Base-by-base conservation (phyloP, 2,113 vertebrate species). In the Acrocephalus kingi region DNA sequence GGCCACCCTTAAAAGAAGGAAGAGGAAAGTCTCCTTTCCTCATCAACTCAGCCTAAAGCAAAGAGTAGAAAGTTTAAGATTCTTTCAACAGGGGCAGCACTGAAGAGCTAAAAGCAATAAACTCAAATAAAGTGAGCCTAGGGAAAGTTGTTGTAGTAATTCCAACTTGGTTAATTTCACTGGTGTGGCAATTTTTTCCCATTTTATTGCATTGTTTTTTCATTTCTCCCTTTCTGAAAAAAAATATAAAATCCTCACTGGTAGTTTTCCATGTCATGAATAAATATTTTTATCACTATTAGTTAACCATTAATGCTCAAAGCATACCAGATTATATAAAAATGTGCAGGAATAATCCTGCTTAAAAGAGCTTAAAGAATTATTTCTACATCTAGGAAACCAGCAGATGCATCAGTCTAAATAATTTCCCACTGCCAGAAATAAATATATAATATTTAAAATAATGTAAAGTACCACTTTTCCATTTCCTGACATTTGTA, bases 361-460 rank as follows among this genome's bases (percentile, higher is more conserved):
- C 54, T 94, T 92, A 72, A 82, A 91, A 66, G 18, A 89, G 46
- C n/a, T 85, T 90, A 91, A 74, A 66, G 54, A 84, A 82, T 73
- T 91, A 89, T 87, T 91, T 66, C 16, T 83, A 67, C n/a, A 69
- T 75, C 62, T 64, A 63, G 11, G 23, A 94, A 89, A 46, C 27
- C 49, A 81, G 21, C 31, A 76, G 78, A 79, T 87, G 33, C 28
- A 85, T 85, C 62, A 66, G 17, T 49, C 31, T 87, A 82, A 91
- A 84, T 78, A 3, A 64, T 66, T 87, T 93, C 52, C 31, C 28
- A 39, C 8, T 87, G 30, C 21, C 46, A 88, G 31, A 93, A 69
- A 76, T 35, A 56, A 64, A 63, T 33, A 49, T 0, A 56, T 10
- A 87, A 51, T 59, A 20, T 68, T 93, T 83, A 30, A 72, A 91